Base-by-base conservation (phyloP, 2,888 invertebrate species). In the Heteromyza rotundicornis region DNA sequence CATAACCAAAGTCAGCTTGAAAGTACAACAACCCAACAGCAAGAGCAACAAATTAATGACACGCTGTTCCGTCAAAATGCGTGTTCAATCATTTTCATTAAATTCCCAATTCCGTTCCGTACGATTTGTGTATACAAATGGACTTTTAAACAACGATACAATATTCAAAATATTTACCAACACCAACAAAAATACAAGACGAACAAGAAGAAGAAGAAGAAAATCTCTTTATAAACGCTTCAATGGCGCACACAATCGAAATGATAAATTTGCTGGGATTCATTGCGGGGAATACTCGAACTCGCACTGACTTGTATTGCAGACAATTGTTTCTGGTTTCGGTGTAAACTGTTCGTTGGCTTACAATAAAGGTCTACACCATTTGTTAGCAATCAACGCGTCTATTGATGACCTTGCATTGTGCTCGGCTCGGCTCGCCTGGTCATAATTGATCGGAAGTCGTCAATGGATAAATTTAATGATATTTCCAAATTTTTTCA, bases 331-430 rank as follows among this genome's bases (percentile, higher is more conserved):
- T n/a, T n/a, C n/a, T n/a, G n/a, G n/a, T n/a, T n/a, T n/a, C n/a
- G n/a, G n/a, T n/a, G n/a, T n/a, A n/a, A n/a, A n/a, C n/a, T n/a
- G n/a, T n/a, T n/a, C n/a, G n/a, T n/a, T n/a, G n/a, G n/a, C n/a
- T n/a, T n/a, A 32, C 32, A 32, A 8, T 32, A 32, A 5, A 8
- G 40, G 35, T 5, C 35, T 32, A 32, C 53, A 53, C 20, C 17
- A 47, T 47, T 70, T 72, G 72, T 63, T 75, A 77, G 73, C 70
- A 73, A 73, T 73, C 73, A 73, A 76, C 73, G 76, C 73, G 77
- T 73, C 68, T 74, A 73, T 73, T 71, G 77, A 76, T 73, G 73
- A 73, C 73, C 73, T 73, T 73, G 73, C 73, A 73, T 74, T 76
- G 68, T 68, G 57, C 68, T n/a, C n/a, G 17, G 7, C 47, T 47